These are phyloP conservation scores for Pterostichus madidus DNA, from an alignment of 2,888 invertebrate genomes.

Conservation along the genomic window DNA sequence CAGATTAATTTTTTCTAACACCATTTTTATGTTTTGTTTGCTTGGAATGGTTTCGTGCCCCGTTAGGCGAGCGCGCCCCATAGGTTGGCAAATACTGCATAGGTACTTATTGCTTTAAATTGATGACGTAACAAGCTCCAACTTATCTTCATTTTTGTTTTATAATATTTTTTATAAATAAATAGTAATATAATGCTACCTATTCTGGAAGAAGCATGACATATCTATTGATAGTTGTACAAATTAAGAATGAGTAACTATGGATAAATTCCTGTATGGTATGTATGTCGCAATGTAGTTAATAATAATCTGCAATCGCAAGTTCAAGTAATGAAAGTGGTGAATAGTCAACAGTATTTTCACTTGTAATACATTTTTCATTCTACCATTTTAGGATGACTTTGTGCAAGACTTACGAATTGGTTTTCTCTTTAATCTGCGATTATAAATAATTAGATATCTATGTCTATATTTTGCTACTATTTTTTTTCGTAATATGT, in stretches of 20 bases:
- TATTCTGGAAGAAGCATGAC: conserved; percentile 15
- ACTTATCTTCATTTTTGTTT: neutral
- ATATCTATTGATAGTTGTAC: conserved; percentile 1
- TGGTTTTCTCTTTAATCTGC: conserved; percentile 46
- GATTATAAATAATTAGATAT: conserved; percentile 22
- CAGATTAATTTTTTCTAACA: no score
- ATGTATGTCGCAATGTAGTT: conserved; percentile 16
- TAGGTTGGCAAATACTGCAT: no score
- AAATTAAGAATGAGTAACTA: neutral
- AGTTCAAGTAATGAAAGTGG: conserved; percentile 45
- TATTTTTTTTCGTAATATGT: neutral
- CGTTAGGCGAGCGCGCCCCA: no score
- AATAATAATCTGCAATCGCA: conserved; percentile 13
- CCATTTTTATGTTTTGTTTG: no score
- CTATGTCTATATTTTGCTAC: conserved; percentile 3
- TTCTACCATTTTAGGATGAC: conserved; percentile 34
- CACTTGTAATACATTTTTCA: conserved; percentile 49
- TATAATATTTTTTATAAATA: neutral
- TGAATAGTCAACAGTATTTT: conserved; percentile 23
- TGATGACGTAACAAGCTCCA: no score
- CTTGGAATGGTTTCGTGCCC: no score
- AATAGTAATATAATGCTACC: conserved; percentile 22
- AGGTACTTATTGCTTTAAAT: no score
- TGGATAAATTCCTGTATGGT: neutral
- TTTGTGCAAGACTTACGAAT: conserved; percentile 33